Base-by-base conservation (phyloP, 30 jellyfish, hydroid and myxozoan genomes). In the Mastigias papua region DNA sequence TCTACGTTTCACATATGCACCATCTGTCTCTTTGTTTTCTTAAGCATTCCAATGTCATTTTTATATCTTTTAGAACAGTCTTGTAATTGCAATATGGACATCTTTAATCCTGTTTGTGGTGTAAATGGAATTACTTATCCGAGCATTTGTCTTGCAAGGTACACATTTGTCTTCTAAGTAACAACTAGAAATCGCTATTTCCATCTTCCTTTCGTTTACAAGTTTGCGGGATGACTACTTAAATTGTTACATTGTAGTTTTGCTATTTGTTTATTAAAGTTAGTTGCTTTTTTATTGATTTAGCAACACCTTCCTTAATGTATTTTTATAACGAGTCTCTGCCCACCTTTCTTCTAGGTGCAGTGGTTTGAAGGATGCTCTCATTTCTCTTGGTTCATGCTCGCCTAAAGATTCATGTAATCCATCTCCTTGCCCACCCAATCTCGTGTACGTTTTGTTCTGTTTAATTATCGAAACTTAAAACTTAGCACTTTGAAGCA, bases 111-210 rank as follows among this genome's bases (percentile, higher is more conserved):
- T 17, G 90, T 87, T 5, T 92, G 98, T 75, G 98, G 92, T 17
- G 32, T 78, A n/a, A 92, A 92, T 49, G 98, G 97, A 37, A 65
- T 86, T 89, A 92, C 98, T 23, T 92, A 86, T 75, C 97, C 92
- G 28, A 92, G 90, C 63, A 26, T 94, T n/a, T 92, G 98, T 82
- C 84, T 27, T 34, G 98, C 93, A 30, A 92, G 95, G 98, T 92
- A 74, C 46, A 23, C 16, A 60, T 42, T 13, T n/a, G n/a, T n/a
- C n/a, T n/a, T n/a, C n/a, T n/a, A n/a, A n/a, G n/a, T n/a, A n/a
- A n/a, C n/a, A n/a, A n/a, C n/a, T n/a, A n/a, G n/a, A n/a, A n/a
- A n/a, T n/a, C n/a, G n/a, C n/a, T n/a, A n/a, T n/a, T n/a, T n/a
- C n/a, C n/a, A n/a, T n/a, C n/a, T n/a, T n/a, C n/a, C n/a, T n/a